A percentile compares a stretch with the other conserved stretches of the same genome.
phyloP scores from a whole-genome alignment of 2,888 invertebrate genomes.

The Drepanosiphum platanoidis region DNA sequence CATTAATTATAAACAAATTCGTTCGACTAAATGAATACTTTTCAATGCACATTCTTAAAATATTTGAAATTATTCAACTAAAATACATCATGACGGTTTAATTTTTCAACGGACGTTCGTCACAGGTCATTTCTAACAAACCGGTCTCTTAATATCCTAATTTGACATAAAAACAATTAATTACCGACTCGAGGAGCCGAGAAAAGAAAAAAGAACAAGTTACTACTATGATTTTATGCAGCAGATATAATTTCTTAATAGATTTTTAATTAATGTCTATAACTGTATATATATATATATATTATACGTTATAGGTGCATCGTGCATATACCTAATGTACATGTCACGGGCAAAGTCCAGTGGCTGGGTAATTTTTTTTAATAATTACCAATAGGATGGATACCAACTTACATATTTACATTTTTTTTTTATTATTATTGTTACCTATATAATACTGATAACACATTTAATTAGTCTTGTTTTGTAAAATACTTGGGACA shows the following conservation, averaged over 20 bases:
- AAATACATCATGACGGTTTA: background rate
- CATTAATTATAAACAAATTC: background rate
- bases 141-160: background rate
- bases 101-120: conserved; percentile 2
- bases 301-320: no score
- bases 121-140: background rate
- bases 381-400: no score
- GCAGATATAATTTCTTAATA: background rate
- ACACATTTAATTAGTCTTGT: no score
- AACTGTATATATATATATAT: no score
- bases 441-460: no score
- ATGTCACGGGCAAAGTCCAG: no score
- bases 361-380: no score
- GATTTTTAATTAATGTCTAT: conserved; percentile 19
- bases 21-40: background rate
- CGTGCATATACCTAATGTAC: no score
- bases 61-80: conserved; percentile 21
- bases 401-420: no score
- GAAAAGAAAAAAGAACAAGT: background rate
- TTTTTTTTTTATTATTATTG: no score
- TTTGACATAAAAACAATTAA: conserved; percentile 27
- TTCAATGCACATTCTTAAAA: background rate
- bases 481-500: no score
- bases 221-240: background rate
- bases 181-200: background rate